Base-by-base conservation (phyloP, 2,888 invertebrate species). In the Ceramica pisi region DNA sequence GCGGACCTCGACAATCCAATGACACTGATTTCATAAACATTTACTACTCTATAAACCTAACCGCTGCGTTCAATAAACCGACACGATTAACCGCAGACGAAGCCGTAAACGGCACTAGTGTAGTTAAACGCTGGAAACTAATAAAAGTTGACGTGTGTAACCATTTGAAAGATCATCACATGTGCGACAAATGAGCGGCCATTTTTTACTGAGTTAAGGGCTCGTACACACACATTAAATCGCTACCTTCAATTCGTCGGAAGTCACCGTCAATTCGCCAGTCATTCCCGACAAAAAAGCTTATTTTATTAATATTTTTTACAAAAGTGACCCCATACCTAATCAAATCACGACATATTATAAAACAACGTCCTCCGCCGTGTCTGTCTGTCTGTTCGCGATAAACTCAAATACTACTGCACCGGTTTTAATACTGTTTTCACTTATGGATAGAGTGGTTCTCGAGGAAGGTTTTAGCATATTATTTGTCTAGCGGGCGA, bases 141-240 rank as follows among this genome's bases (percentile, higher is more conserved):
- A 87, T 86, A 88, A 86, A 87, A 81, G 75, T 86, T 85, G 86
- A 87, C 86, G 82, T 82, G 82, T 82, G 69, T 80, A 76, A 79
- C 82, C 74, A 77, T 74, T 81, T 82, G 79, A 85, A 83, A 86
- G 71, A 86, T 86, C 87, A 86, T 90, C 92, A 93, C 90, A 91
- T 93, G 93, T 90, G 89, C 72, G 80, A 88, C 91, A 90, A 92
- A 93, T 91, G 90, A 86, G 73, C 83, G 86, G 80, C 85, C 88
- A 90, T 92, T 92, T 93, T 93, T 93, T 91, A 91, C 90, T 67
- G 64, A 64, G 48, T 56, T 35, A 86, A 38, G 35, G 55, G 56
- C 10, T 4, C 26, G 31, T 9, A 8, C 53, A 55, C 53, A 53
- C 26, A 23, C 10, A 16, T 44, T 16, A 19, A 26, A 26, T 3